A percentile compares a stretch with the other conserved stretches of the same genome.
Conservation (phyloP, 2,888 invertebrate species). For the Meteorus cinctellus region DNA sequence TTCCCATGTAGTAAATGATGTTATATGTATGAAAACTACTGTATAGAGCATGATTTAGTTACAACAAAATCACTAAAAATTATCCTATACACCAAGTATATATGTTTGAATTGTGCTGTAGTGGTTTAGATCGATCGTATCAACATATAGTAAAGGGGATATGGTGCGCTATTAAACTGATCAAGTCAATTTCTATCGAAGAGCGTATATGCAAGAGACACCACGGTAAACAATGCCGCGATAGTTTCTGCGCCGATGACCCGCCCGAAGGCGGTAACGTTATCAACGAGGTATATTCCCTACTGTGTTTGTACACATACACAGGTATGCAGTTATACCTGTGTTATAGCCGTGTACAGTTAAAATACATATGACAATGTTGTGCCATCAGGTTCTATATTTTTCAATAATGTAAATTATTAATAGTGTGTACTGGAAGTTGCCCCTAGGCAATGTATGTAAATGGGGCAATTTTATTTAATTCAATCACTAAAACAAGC, state of each 20-base stretch:
- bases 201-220: conserved; percentile 16
- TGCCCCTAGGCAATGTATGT: neutral
- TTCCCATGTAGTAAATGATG: neutral
- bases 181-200: conserved; percentile 29
- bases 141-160: conserved; percentile 7
- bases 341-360: neutral
- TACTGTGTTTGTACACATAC: neutral
- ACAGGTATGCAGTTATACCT: neutral
- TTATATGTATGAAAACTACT: conserved; percentile 4
- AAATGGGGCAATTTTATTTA: neutral
- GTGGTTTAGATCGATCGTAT: conserved; percentile 6
- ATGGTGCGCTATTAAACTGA: conserved; percentile 24
- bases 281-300: conserved; percentile 16
- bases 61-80: conserved; percentile 15
- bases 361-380: neutral
- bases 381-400: neutral
- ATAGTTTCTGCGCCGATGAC: conserved; percentile 29
- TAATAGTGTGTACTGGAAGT: neutral
- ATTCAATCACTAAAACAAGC: neutral
- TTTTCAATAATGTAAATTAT: neutral
- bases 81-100: neutral
- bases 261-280: conserved; percentile 21
- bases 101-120: neutral
- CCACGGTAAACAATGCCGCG: conserved; percentile 19
- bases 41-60: conserved; percentile 15